phyloP scores from a whole-genome alignment of 2,113 vertebrate species.

The Psittacus erithacus region DNA sequence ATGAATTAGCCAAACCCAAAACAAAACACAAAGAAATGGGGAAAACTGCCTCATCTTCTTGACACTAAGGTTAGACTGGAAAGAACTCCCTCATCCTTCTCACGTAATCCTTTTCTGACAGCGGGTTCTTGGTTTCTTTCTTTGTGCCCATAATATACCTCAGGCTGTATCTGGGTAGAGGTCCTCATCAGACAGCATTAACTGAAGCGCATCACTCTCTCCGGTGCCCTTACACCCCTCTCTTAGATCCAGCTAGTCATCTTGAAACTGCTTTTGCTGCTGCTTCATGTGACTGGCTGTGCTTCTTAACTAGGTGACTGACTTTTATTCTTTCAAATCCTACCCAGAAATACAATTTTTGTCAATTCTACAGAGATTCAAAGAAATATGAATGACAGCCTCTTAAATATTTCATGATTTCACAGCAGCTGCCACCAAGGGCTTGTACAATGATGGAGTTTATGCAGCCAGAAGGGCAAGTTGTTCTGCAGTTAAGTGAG shows the following conservation, averaged over 20 bases:
- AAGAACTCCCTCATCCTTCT: background rate
- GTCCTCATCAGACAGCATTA: background rate
- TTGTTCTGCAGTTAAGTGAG: background rate
- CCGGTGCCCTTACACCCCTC: background rate
- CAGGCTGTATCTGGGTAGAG: background rate
- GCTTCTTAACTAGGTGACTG: background rate
- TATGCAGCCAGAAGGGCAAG: constrained; percentile 7
- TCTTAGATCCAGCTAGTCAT: background rate
- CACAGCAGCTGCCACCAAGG: background rate
- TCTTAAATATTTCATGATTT: background rate
- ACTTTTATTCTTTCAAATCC: background rate
- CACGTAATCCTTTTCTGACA: background rate
- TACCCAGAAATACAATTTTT: background rate
- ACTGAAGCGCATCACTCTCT: background rate
- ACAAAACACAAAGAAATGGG: background rate
- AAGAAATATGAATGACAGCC: background rate
- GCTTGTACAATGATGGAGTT: background rate
- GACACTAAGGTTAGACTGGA: background rate
- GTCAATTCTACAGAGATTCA: background rate
- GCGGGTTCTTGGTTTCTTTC: background rate
- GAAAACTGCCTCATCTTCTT: background rate
- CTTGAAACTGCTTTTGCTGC: background rate
- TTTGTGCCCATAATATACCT: background rate
- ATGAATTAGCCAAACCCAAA: background rate
- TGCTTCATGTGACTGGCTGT: rapidly evolving